Base-by-base conservation (phyloP, 1,140 invertebrate genomes). In the Anastrepha obliqua region DNA sequence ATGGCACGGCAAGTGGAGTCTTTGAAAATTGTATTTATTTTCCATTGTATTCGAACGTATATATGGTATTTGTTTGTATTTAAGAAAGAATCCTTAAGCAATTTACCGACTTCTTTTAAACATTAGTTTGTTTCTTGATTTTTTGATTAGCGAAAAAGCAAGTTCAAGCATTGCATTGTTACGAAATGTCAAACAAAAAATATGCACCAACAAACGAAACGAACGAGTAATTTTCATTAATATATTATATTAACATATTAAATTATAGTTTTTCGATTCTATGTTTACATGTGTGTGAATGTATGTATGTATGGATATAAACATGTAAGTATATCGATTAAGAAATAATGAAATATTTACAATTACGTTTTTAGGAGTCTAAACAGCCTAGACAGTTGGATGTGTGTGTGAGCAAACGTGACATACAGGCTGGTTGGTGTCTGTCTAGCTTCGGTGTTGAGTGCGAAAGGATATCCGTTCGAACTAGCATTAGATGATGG, bases 401-500 rank as follows among this genome's bases (percentile, higher is more conserved):
- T 67, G 64, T 17, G n/a, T 55, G 47, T 81, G 51, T 55, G 74
- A 55, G 74, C 74, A 81, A 74, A 44, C 47, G 74, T 55, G 47
- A 55, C 74, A 81, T 17, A 81, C 47, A 29, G 74, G 74, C 74
- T 81, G 44, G n/a, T 81, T 81, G 44, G n/a, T 81, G 4, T 51
- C 70, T 78, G 51, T 55, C 11, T 55, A 81, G 42, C 67, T 0
- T 29, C 67, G 42, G 15, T 74, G 67, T 15, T 74, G 39, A 1
- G 67, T 74, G 67, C 13, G 67, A 20, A 81, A 81, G 74, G 74
- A 55, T 51, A 55, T 42, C 74, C 44, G 74, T 78, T 65, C 65
- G 86, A 65, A 74, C 47, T 65, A 88, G 59, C 17, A 64, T 86
- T 86, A 81, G 86, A 81, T 81, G 88, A 44, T 81, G 89, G 85